Evolutionary conservation across 1,140 invertebrate genomes (phyloP).

Genomic region (Micrasema minimum): DNA sequence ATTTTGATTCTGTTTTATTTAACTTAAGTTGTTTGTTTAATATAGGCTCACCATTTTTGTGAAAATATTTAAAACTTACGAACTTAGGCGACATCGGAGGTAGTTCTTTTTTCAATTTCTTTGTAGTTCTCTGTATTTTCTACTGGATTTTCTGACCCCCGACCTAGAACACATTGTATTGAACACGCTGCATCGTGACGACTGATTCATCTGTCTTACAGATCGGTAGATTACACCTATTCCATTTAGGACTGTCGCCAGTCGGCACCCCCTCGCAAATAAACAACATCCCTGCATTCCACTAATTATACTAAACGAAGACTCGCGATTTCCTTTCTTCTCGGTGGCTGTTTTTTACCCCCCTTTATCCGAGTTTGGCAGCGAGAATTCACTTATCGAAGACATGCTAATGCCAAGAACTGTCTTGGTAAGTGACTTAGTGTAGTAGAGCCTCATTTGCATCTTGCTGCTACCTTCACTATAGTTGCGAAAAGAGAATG

Average conservation of each 20-base stretch:
- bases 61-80: too few species aligned
- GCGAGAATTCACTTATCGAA: slow-evolving; percentile 37
- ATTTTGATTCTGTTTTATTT: too few species aligned
- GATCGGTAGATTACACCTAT: slow-evolving; percentile 40
- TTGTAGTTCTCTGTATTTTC: neutral
- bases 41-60: too few species aligned
- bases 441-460: slow-evolving; percentile 48
- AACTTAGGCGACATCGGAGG: too few species aligned
- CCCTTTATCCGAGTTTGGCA: neutral
- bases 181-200: slow-evolving; percentile 51
- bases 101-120: too few species aligned
- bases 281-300: neutral
- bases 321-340: slow-evolving; percentile 5
- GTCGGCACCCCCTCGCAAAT: neutral
- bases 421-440: slow-evolving; percentile 9
- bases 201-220: slow-evolving; percentile 53
- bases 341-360: slow-evolving; percentile 7
- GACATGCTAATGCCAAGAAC: slow-evolving; percentile 48
- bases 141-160: slow-evolving; percentile 36
- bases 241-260: neutral
- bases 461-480: slow-evolving; percentile 39
- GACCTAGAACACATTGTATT: slow-evolving; percentile 52
- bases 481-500: slow-evolving; percentile 27
- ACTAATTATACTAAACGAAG: neutral
- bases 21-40: too few species aligned